Percentiles rank a stretch among this genome's conserved stretches.
Conservation (phyloP, 64 coral and sea anemone species). For the Dendronephthya gigantea region DNA sequence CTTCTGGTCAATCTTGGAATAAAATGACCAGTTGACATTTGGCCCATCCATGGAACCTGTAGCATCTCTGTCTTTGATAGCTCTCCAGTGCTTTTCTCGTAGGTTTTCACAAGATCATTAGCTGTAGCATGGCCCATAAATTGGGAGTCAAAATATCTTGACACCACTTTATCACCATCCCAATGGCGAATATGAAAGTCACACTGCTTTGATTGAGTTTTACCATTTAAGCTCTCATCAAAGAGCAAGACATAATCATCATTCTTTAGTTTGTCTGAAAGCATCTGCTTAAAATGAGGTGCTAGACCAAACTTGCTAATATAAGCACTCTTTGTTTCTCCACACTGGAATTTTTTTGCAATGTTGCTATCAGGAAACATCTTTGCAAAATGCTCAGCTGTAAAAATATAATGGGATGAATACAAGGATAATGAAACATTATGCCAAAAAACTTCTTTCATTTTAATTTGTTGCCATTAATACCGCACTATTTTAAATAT, state of each 20-base stretch:
- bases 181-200: conserved; percentile 54
- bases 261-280: not conserved
- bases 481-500: too few species aligned
- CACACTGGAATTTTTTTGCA: conserved; percentile 2
- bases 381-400: too few species aligned
- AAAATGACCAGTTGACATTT: conserved; percentile 29
- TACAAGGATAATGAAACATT: too few species aligned
- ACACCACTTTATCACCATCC: conserved; percentile 53
- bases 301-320: not conserved
- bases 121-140: conserved; percentile 36
- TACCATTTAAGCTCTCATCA: conserved; percentile 11
- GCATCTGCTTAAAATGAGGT: not conserved
- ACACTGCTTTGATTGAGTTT: conserved; percentile 10
- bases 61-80: not conserved
- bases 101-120: not conserved
- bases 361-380: conserved; percentile 26
- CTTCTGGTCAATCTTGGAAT: conserved; percentile 38
- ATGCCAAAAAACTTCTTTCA: too few species aligned
- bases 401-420: too few species aligned
- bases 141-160: conserved; percentile 35
- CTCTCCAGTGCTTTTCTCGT: not conserved
- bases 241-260: not conserved
- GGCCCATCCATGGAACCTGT: conserved; percentile 25
- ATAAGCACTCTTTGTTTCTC: conserved; percentile 29
- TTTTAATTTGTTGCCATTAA: too few species aligned